Percentiles rank a stretch among this genome's conserved stretches.
These are phyloP conservation scores for Eurosta solidaginis DNA, from an alignment of 1,140 invertebrate genomes.

Conservation along the genomic window DNA sequence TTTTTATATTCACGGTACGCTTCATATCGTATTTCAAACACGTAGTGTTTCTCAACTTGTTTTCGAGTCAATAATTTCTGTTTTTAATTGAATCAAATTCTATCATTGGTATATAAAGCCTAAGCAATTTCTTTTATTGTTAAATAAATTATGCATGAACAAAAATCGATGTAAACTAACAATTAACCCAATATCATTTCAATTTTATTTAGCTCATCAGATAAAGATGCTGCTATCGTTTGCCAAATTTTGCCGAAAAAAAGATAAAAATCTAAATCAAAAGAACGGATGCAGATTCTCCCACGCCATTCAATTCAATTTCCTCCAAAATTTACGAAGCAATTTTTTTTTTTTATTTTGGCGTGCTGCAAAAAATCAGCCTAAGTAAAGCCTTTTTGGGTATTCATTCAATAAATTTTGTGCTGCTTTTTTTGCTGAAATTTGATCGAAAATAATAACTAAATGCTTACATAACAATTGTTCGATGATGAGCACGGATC, in stretches of 20 bases:
- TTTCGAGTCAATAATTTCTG: too few relatives aligned
- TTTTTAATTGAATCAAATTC: too few relatives aligned
- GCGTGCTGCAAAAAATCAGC: neutral
- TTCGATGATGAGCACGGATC: neutral
- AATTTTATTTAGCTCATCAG: too few relatives aligned
- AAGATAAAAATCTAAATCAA: neutral
- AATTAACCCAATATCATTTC: too few relatives aligned
- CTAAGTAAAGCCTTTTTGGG: neutral
- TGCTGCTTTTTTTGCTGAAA: neutral
- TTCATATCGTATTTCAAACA: too few relatives aligned
- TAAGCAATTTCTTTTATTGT: too few relatives aligned
- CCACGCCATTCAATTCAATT: conserved; percentile 52
- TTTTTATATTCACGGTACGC: too few relatives aligned
- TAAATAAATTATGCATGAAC: too few relatives aligned
- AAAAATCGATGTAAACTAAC: too few relatives aligned
- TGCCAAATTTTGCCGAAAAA: neutral
- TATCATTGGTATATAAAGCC: too few relatives aligned
- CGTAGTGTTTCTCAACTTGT: too few relatives aligned
- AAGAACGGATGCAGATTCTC: conserved; percentile 40
- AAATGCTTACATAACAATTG: conserved; percentile 50
- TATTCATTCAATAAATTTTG: neutral
- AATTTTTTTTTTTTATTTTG: neutral
- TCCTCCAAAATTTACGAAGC: conserved; percentile 38
- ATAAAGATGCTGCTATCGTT: neutral
- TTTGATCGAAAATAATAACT: conserved; percentile 30